Evolutionary conservation across 2,797 vertebrate genomes (phyloP), one percentile per base, ranked within the genome.

Genomic region (Pyrrhura leucotis): DNA sequence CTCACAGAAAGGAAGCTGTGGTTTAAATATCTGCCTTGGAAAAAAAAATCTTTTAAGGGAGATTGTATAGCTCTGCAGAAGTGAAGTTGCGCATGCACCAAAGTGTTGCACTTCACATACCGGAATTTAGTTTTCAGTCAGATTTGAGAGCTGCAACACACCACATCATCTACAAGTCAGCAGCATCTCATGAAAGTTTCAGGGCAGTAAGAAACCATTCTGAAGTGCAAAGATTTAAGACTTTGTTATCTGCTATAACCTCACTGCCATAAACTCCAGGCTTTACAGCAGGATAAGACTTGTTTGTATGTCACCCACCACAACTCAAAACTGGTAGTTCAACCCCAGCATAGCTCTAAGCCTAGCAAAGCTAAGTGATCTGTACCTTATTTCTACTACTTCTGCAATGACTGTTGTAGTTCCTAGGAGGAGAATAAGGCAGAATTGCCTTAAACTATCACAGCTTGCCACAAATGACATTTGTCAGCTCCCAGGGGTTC

Each of bases 361-460:
- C 20, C 33, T 47, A 79, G 56, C 29, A 50, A 50, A 72, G 15
- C 54, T 76, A 59, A 42, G 12, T 10, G 25, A 37, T 13, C 26
- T 63, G n/a, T 40, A 83, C 10, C 51, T 33, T 53, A 45, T 15
- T 85, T 67, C 65, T 94, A 48, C 51, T 31, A 28, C 20, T 69
- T 61, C 51, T 33, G 7, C 3, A 14, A 37, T 1, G 2, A 6
- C 2, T 79, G 23, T 2, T 37, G 39, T 4, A 62, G 29, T 7
- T 39, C 58, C 28, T 15, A 51, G 47, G 1, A 76, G 26, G 10
- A 77, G 5, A 9, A 61, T 35, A 21, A 71, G 67, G 56, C 23
- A 71, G 42, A 82, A 76, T 4, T 54, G 15, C 29, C 37, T 54
- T 73, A 11, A 76, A 84, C 29, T 66, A n/a, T 81, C 58, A 75